Percentiles rank a stretch among this genome's conserved stretches.
Evolutionary conservation across 1,140 invertebrate species (phyloP).

Genomic region (Eubasilissa regina): DNA sequence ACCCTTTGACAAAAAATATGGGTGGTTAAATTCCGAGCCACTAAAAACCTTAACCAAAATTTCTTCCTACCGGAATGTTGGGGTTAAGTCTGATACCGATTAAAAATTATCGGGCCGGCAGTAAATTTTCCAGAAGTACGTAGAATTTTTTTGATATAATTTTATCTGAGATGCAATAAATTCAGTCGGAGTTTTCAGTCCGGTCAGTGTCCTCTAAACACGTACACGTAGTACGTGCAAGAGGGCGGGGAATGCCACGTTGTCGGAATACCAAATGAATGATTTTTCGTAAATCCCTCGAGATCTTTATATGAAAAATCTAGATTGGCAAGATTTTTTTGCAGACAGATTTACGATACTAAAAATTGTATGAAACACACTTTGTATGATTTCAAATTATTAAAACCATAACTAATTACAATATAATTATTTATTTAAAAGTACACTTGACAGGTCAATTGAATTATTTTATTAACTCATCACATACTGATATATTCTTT

Average conservation of each 20-base stretch:
- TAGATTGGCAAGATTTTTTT: slow-evolving; percentile 3
- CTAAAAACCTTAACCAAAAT: neutral
- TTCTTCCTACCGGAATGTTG: neutral
- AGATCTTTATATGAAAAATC: slow-evolving; percentile 1
- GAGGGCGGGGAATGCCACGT: neutral
- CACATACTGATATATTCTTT: too few species aligned
- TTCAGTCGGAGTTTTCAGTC: slow-evolving; percentile 11
- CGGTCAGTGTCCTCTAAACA: slow-evolving; percentile 16
- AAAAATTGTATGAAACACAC: too few species aligned
- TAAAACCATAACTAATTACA: too few species aligned
- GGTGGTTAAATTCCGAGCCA: neutral
- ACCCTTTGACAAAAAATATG: too few species aligned
- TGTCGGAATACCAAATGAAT: slow-evolving; percentile 13
- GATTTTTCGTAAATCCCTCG: neutral
- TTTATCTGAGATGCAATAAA: slow-evolving; percentile 52
- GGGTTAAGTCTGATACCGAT: neutral
- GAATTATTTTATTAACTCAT: too few species aligned
- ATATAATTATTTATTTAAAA: too few species aligned
- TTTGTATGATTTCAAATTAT: too few species aligned
- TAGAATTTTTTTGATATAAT: slow-evolving; percentile 38
- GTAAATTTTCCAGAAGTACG: neutral
- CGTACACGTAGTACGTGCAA: slow-evolving; percentile 11
- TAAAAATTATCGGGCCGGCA: slow-evolving; percentile 12
- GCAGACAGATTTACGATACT: too few species aligned
- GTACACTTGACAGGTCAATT: too few species aligned